A percentile compares a stretch with the other conserved stretches of the same genome.
Conservation (phyloP, 2,113 vertebrate genomes). For the Sterrhoptilus dennistouni region DNA sequence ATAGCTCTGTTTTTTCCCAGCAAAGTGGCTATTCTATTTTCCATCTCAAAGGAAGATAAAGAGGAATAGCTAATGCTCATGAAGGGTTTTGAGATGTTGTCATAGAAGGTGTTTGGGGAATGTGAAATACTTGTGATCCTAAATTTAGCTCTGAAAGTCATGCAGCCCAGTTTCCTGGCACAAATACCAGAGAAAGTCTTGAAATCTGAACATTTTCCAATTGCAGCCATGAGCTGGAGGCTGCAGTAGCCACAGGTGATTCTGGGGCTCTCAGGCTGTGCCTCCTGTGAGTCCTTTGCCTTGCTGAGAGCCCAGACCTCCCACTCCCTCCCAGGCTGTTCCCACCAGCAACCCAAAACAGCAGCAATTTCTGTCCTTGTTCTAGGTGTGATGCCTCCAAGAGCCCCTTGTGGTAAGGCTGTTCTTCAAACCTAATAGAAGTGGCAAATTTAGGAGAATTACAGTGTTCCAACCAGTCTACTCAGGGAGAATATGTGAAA, state of each 20-base stretch:
- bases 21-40: not conserved
- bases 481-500: not conserved
- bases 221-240: not conserved
- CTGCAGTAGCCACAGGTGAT: not conserved
- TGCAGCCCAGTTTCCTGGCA: conserved; percentile 23
- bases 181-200: conserved; percentile 43
- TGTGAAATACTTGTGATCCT: not conserved
- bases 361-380: not conserved
- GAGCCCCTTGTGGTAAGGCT: not conserved
- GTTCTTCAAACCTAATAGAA: not conserved
- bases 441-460: not conserved
- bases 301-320: not conserved
- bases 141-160: conserved; percentile 56
- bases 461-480: not conserved
- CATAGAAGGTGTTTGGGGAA: conserved; percentile 20
- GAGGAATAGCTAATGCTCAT: not conserved
- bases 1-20: not conserved
- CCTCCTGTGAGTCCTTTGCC: accelerated
- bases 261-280: not conserved
- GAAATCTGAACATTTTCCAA: conserved; percentile 11
- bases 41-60: not conserved
- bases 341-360: not conserved
- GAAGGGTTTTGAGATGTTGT: not conserved
- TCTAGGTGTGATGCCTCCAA: not conserved
- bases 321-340: not conserved